Evolutionary conservation across 2,888 invertebrate genomes (phyloP), one percentile per base, ranked within the genome.

Genomic region (Drosophila imparisetae): DNA sequence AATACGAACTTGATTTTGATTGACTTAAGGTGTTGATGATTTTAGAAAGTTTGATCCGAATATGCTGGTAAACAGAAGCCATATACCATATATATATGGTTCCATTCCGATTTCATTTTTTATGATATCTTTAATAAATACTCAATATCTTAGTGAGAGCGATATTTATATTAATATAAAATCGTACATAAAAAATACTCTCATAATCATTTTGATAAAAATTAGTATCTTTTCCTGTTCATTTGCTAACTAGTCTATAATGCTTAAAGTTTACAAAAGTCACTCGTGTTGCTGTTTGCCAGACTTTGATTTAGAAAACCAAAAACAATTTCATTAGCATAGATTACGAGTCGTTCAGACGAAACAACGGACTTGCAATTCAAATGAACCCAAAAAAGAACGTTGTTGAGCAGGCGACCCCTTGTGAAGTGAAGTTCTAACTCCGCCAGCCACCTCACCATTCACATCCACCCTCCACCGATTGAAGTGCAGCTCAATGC

Each of bases 241-340:
- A 29, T 52, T 40, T 63, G 21, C 38, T 32, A 21, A 40, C 24
- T 48, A n/a, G 40, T 75, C 55, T 71, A 63, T 66, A 53, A 61
- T 57, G 52, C 52, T 50, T 64, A 57, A 64, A 66, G 59, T 48
- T 50, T 29, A 15, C 11, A 32, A 42, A 30, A 61, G 61, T 52
- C 29, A 48, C 27, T 66, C 50, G 30, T 60, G 57, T 66, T 64
- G 73, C 69, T 68, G 54, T 72, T 72, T 65, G 67, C 52, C 67
- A 55, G 69, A 82, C 76, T 87, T 82, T 72, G 74, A 72, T 82
- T 87, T 82, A 72, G 55, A 73, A 83, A 85, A 86, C 76, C 83
- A 74, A 76, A 83, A 86, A 85, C 89, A 85, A 86, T 85, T 85
- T 85, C 85, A 85, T 85, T 89, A 85, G 85, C 89, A 85, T 85